Evolutionary conservation across 2,113 vertebrate genomes (phyloP).

Genomic region (Sminthopsis crassicaudata): DNA sequence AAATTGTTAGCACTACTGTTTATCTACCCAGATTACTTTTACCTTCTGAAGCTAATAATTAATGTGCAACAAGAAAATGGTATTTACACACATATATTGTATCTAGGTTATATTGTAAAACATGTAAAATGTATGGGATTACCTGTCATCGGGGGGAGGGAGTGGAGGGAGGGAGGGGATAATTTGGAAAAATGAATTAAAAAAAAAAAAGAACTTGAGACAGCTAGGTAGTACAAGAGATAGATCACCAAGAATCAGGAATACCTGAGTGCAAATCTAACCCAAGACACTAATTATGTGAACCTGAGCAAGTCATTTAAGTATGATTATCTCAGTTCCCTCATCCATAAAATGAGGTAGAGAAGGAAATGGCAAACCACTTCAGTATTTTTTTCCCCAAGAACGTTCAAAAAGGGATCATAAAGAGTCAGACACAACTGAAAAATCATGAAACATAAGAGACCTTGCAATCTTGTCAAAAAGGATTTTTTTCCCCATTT

Average conservation of each 20-base stretch:
- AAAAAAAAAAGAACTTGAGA: not conserved
- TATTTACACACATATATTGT: too few relatives aligned
- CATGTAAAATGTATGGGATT: too few relatives aligned
- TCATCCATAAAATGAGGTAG: not conserved
- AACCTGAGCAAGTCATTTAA: not conserved
- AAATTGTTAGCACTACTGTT: too few relatives aligned
- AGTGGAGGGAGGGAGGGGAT: too few relatives aligned
- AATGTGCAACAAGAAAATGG: too few relatives aligned
- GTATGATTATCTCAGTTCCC: not conserved
- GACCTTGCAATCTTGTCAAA: not conserved
- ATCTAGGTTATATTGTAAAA: too few relatives aligned
- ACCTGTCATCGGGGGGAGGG: too few relatives aligned
- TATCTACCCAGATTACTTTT: too few relatives aligned
- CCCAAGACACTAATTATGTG: not conserved
- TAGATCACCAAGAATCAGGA: not conserved
- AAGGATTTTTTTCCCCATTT: not conserved
- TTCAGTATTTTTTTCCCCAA: too few relatives aligned
- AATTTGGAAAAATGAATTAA: too few relatives aligned
- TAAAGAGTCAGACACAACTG: not conserved
- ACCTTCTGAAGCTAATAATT: too few relatives aligned
- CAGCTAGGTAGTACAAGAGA: not conserved
- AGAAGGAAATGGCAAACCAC: not conserved
- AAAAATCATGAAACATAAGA: not conserved
- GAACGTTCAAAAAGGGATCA: not conserved
- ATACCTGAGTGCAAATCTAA: not conserved